Base-by-base conservation (phyloP, 2,888 invertebrate species). In the Stenurella melanura region DNA sequence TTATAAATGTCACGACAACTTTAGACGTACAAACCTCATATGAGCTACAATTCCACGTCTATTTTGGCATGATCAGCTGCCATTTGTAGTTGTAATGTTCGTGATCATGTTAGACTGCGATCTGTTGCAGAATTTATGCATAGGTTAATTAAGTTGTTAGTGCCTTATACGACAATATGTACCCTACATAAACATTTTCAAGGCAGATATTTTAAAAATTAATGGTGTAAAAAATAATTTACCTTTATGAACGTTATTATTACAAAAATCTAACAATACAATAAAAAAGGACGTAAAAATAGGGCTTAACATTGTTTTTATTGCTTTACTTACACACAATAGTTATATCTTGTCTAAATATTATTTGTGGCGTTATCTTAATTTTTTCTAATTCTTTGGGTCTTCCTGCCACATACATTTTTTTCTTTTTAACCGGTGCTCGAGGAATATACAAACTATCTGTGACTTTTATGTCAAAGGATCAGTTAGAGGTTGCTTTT, bases 61-160 rank as follows among this genome's bases (percentile, higher is more conserved):
- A 50, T 50, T 50, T 50, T 15, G 1, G n/a, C 15, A 15, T n/a
- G 15, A 50, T 50, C n/a, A n/a, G 50, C 0, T 50, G n/a, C 3
- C n/a, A 50, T 50, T 50, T 50, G 50, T n/a, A n/a, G 1, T n/a
- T n/a, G n/a, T 50, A 50, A 50, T 50, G 50, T 15, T n/a, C 50
- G 6, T 15, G 50, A 50, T 50, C n/a, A 50, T 17, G 50, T 12
- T 50, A 15, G 50, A 3, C 50, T 50, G n/a, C 50, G n/a, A 6
- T n/a, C 50, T 50, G 6, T n/a, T 12, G 12, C 42, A 42, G 42
- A 50, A 12, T n/a, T 42, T 15, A 50, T 50, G 6, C n/a, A 50
- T n/a, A n/a, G 50, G 50, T 50, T 50, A 50, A 50, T 50, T 50
- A n/a, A 50, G 50, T 50, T 50, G 50, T n/a, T 50, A 15, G n/a